phyloP scores from a whole-genome alignment of 1,140 invertebrate genomes.

The Ips nitidus region DNA sequence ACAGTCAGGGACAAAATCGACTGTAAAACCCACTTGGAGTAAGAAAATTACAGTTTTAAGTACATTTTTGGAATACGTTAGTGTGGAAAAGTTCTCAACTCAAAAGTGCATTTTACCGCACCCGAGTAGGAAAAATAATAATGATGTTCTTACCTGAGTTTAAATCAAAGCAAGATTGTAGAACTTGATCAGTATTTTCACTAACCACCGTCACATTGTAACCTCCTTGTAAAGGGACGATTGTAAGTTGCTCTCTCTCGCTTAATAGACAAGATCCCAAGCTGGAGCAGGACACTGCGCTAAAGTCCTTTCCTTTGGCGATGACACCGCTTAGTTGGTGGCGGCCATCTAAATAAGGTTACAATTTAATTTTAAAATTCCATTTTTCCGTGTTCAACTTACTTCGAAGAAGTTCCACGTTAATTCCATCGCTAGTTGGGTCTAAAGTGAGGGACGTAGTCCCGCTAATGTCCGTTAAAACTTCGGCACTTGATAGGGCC shows the following conservation, averaged over 20 bases:
- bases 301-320: constrained; percentile 11
- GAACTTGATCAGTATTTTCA: constrained; percentile 3
- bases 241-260: constrained; percentile 1
- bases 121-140: no score
- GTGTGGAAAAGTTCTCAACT: no score
- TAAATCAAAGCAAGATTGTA: constrained; percentile 33
- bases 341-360: constrained; percentile 10
- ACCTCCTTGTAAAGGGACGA: constrained; percentile 14
- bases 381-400: constrained; percentile 6
- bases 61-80: no score
- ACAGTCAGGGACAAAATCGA: no score
- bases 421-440: neutral
- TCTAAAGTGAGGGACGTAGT: neutral
- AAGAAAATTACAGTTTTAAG: no score
- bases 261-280: neutral
- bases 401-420: constrained; percentile 11
- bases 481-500: neutral
- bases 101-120: no score
- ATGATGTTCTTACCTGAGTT: constrained; percentile 7
- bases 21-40: no score
- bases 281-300: constrained; percentile 9
- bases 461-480: neutral
- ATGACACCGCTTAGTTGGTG: constrained; percentile 10
- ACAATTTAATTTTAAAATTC: no score
- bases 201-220: constrained; percentile 30